Evolutionary conservation across 2,888 invertebrate species (phyloP).

Genomic region (Hirtodrosophila duncani): DNA sequence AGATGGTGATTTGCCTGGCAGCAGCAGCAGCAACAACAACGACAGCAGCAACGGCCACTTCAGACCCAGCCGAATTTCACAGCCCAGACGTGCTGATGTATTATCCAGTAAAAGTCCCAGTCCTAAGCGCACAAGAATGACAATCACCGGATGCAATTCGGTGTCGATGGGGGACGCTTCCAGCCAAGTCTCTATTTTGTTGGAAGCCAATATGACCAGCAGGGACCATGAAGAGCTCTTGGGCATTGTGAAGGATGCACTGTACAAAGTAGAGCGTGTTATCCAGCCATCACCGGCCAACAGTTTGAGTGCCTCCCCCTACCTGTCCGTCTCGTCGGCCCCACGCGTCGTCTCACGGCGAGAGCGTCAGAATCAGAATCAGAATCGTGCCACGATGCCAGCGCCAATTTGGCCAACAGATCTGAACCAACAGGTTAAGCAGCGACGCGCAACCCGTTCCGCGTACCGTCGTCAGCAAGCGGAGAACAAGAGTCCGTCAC

Average conservation of each 20-base stretch:
- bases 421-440: conserved; percentile 15
- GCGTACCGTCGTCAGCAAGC: conserved; percentile 12
- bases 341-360: no score
- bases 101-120: no score
- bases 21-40: neutral
- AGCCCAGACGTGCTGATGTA: no score
- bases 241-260: conserved; percentile 49
- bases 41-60: conserved; percentile 6
- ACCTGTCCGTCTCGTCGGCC: no score
- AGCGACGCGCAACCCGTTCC: conserved; percentile 43
- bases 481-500: no score
- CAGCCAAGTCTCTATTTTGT: no score
- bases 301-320: conserved; percentile 45
- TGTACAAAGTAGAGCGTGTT: conserved; percentile 37
- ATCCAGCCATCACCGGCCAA: conserved; percentile 31
- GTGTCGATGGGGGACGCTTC: no score
- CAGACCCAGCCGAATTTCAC: conserved; percentile 20
- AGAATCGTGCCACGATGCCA: conserved; percentile 47
- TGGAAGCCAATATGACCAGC: no score
- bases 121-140: no score
- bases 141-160: no score
- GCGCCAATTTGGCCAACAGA: conserved; percentile 9
- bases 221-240: no score
- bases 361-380: conserved; percentile 13
- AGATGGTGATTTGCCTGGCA: neutral